phyloP scores from a whole-genome alignment of 2,888 invertebrate genomes.

The Clitarchus hookeri region DNA sequence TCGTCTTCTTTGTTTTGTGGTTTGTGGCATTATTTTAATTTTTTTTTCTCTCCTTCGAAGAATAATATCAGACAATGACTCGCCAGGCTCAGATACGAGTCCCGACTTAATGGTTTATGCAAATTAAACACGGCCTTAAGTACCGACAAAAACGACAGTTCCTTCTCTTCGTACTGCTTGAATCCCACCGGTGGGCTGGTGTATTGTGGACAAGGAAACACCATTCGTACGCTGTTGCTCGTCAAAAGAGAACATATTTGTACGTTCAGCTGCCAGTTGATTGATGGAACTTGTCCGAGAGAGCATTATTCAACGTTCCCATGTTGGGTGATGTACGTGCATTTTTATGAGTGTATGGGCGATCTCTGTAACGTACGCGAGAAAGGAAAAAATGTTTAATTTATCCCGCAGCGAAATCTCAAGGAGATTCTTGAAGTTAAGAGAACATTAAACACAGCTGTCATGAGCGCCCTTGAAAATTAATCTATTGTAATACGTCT shows the following conservation, averaged over 20 bases:
- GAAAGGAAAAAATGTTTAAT: too few relatives aligned
- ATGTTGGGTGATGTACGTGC: background rate
- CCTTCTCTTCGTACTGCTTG: background rate
- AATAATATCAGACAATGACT: constrained; percentile 35
- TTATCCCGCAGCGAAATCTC: too few relatives aligned
- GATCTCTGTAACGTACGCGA: background rate
- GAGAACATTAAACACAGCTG: too few relatives aligned
- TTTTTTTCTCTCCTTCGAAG: constrained; percentile 23
- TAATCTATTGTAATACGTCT: too few relatives aligned
- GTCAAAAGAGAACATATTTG: background rate
- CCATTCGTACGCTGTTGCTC: background rate
- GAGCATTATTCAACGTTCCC: background rate
- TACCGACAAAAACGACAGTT: constrained; percentile 27
- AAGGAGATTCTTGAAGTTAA: too few relatives aligned
- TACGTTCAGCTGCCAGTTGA: constrained; percentile 2
- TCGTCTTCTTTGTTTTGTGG: background rate
- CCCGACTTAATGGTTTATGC: constrained; percentile 38
- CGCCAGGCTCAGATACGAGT: constrained; percentile 23
- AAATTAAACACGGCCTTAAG: constrained; percentile 35
- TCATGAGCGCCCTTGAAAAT: too few relatives aligned
- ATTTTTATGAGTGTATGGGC: background rate
- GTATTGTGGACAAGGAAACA: background rate
- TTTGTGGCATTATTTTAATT: constrained; percentile 15
- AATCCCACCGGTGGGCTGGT: background rate
- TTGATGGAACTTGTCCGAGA: background rate